Evolutionary conservation across 1,140 invertebrate species (phyloP), one percentile per base, ranked within the genome.

Genomic region (Bombyx mandarina): DNA sequence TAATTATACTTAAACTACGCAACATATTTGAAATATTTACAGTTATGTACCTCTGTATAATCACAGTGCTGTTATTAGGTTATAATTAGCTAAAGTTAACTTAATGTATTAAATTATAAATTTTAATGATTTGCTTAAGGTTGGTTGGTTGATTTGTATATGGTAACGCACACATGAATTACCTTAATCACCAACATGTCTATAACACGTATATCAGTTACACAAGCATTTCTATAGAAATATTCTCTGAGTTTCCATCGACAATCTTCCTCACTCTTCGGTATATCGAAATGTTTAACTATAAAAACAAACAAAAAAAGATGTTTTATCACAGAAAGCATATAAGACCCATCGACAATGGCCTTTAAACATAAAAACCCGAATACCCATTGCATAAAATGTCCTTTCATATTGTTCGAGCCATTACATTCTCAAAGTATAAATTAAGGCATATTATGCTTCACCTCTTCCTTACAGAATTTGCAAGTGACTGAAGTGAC

Each of bases 151-250:
- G 12, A 1, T 1, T 18, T 18, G 12, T 18, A 18, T 18, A 18
- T 18, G 12, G 12, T 18, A 18, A 35, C 26, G 26, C 26, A 3
- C 26, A 51, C 26, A 44, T 10, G 50, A 7, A 18, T 69, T 91
- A 97, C 97, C 92, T 97, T 98, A 47, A 98, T 92, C 26, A 98
- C 93, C 45, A 98, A 89, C 87, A 96, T 90, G 80, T 99, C 97
- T 67, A 98, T 96, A 7, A 95, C 90, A 67, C 97, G 90, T 45
- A 98, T 88, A 85, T 99, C 97, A 48, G 90, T 92, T 0, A 98
- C 87, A 77, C 93, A 72, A 67, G 90, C 89, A 79, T 98, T 90
- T 69, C 93, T 94, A 43, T 89, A 77, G 79, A 98, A 98, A 75
- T 94, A 89, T 76, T 96, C 93, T 63, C 94, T 88, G 18, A 98